These are phyloP conservation scores for Monomorium pharaonis DNA, from an alignment of 1,140 invertebrate genomes.

Conservation along the genomic window DNA sequence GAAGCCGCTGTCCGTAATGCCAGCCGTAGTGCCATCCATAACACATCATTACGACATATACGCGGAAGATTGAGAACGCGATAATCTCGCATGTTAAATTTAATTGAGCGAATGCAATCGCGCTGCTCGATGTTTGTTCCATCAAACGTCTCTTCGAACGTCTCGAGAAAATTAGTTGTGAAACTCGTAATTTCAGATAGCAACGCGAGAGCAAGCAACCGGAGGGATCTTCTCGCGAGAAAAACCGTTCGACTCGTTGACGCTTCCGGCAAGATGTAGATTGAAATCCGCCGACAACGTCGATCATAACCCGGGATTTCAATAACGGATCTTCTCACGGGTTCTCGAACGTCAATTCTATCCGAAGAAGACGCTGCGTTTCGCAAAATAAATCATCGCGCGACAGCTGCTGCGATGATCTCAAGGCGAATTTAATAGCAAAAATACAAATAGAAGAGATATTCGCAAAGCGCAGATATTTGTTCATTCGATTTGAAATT, in stretches of 20 bases:
- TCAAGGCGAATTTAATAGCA: background rate
- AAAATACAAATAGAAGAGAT: background rate
- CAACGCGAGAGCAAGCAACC: background rate
- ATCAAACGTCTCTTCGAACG: background rate
- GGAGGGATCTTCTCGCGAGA: background rate
- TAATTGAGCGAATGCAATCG: background rate
- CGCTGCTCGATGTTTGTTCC: background rate
- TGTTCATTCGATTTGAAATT: background rate
- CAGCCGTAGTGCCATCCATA: background rate
- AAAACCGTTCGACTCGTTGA: background rate
- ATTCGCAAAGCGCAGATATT: background rate
- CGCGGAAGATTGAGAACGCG: background rate
- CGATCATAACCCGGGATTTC: background rate
- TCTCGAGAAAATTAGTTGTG: background rate
- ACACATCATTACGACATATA: background rate
- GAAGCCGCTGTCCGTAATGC: background rate
- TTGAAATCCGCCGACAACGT: background rate
- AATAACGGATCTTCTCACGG: background rate
- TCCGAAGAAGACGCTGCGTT: background rate
- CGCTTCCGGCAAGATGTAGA: background rate
- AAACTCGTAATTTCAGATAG: constrained; percentile 9
- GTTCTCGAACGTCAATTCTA: background rate
- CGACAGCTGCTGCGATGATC: background rate
- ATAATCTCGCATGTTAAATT: background rate
- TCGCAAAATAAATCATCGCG: background rate